phyloP scores from a whole-genome alignment of 2,797 vertebrate species.

The Coranthus polyacanthus region DNA sequence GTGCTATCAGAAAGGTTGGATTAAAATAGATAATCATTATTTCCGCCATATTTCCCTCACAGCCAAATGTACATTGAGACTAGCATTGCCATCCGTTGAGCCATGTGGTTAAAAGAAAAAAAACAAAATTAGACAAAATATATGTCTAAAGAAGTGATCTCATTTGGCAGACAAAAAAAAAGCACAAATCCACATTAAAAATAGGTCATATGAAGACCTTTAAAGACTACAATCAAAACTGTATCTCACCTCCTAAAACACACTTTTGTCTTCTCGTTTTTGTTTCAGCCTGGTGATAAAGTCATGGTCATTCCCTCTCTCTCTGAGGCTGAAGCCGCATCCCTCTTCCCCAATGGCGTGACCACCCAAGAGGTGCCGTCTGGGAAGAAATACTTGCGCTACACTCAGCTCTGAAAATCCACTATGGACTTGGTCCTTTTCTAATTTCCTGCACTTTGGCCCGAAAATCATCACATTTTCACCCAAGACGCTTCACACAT shows the following conservation, averaged over 20 bases:
- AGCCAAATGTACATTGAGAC: no score
- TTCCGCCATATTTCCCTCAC: no score
- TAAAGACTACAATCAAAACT: neutral
- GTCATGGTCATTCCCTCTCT: conserved; percentile 95
- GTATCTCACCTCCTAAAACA: neutral
- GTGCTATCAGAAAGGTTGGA: no score
- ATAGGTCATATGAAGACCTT: neutral
- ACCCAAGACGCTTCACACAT: neutral
- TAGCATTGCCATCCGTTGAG: no score
- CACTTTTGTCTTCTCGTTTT: neutral
- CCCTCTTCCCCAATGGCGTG: conserved; percentile 91
- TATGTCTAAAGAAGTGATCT: neutral
- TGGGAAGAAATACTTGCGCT: conserved; percentile 95
- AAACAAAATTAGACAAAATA: no score
- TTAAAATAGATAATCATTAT: no score
- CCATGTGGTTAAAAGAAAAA: no score
- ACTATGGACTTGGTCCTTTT: no score
- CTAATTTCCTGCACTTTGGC: neutral
- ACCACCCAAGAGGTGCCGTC: conserved; percentile 93
- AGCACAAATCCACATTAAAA: neutral
- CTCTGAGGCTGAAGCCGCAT: conserved; percentile 89
- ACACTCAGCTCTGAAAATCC: conserved; percentile 88
- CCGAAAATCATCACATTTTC: neutral
- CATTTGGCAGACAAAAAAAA: no score
- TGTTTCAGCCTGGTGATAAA: conserved; percentile 83